These are phyloP conservation scores for Patella depressa DNA, from an alignment of 2,888 invertebrate genomes.

Conservation along the genomic window DNA sequence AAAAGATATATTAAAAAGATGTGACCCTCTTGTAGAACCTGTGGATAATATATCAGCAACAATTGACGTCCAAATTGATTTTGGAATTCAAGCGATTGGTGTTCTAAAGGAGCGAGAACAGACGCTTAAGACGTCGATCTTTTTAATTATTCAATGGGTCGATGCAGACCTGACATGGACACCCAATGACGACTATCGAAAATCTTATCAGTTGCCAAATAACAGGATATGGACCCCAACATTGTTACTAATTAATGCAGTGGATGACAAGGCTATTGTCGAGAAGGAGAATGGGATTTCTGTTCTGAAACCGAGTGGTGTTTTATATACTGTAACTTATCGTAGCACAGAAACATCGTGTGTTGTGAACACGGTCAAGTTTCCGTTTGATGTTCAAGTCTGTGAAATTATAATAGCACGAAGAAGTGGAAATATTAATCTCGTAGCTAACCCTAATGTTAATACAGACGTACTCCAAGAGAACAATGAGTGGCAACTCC, in stretches of 20 bases:
- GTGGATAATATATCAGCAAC: not conserved
- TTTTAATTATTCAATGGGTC: not conserved
- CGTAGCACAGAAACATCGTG: not conserved
- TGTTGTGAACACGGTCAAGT: not conserved
- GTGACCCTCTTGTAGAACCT: not conserved
- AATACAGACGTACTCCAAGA: not conserved
- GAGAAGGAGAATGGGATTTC: not conserved
- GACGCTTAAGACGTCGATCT: not conserved
- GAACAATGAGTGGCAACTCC: not conserved
- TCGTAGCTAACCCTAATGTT: not conserved
- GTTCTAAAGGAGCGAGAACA: not conserved
- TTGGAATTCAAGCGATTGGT: not conserved
- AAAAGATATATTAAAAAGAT: not conserved
- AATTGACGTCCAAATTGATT: not conserved
- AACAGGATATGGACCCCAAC: not conserved
- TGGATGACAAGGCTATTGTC: not conserved
- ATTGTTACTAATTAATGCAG: not conserved
- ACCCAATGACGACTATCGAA: not conserved
- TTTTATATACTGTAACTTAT: not conserved
- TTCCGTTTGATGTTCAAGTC: not conserved
- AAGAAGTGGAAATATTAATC: not conserved
- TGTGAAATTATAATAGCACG: not conserved
- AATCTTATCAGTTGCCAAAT: not conserved
- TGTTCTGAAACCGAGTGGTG: not conserved
- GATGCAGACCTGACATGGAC: not conserved